Evolutionary conservation across 2,113 vertebrate species (phyloP).

Genomic region (Dicaeum eximium): DNA sequence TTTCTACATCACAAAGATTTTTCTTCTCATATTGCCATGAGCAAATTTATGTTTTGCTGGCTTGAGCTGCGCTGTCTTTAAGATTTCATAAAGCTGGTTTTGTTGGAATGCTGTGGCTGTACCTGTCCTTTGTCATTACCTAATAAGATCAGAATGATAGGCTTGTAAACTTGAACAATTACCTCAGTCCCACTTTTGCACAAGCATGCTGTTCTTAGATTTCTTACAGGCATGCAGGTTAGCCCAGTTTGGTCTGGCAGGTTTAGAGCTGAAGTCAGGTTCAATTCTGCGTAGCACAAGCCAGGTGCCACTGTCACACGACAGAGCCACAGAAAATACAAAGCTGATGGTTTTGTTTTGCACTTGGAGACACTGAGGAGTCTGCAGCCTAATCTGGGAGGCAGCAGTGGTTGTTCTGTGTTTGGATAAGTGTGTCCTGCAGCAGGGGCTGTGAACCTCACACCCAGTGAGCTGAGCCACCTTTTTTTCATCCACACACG

Average conservation of each 20-base stretch:
- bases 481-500: not conserved
- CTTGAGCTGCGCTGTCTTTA: not conserved
- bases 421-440: not conserved
- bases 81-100: not conserved
- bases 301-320: not conserved
- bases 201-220: not conserved
- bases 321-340: not conserved
- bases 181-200: not conserved
- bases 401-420: not conserved
- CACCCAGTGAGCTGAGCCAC: accelerated
- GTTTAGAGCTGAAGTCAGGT: not conserved
- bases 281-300: not conserved
- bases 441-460: not conserved
- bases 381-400: not conserved
- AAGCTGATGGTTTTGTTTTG: not conserved
- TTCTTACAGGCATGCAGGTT: not conserved
- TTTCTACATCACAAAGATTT: conserved; percentile 9
- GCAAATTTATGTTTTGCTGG: not conserved
- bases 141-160: not conserved
- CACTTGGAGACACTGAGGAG: no score
- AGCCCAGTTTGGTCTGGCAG: not conserved
- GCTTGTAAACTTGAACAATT: not conserved
- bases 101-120: not conserved
- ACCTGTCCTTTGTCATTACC: not conserved
- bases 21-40: not conserved